Base-by-base conservation (phyloP, 2,113 vertebrate species). In the Theristicus caerulescens region DNA sequence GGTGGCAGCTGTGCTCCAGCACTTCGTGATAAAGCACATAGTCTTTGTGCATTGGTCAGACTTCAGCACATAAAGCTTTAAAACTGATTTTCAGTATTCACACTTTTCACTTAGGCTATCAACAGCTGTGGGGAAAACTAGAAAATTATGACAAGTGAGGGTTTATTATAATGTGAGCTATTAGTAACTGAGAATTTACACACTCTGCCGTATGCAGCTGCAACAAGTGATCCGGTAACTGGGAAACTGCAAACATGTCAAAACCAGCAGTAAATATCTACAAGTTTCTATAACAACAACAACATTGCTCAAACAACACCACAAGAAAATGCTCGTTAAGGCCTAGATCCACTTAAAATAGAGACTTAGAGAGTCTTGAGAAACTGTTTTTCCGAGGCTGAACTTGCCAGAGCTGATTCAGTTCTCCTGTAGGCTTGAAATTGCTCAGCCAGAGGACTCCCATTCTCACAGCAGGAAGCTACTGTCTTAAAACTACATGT, bases 221-320 rank as follows among this genome's bases (percentile, higher is more conserved):
- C 76, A 92, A 13, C 0, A 9, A 91, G n/a, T 2, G 8, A 27
- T 93, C 42, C 69, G 42, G 27, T 71, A 55, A 71, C 44, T 27
- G n/a, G 20, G 82, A 86, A 84, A 89, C 76, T 76, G 47, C 80
- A 91, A 93, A 59, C 89, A 62, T 66, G 57, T 84, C 58, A 87
- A 80, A 93, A 6, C 16, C 31, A 73, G 69, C 86, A 84, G 55
- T 70, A 93, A 91, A 82, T 91, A 85, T 22, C 73, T 49, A 4
- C 31, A 78, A n/a, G 77, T 96, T 96, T 89, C 88, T 93, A 32
- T 94, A 94, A 88, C 72, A 84, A 64, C 86, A 79, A 31, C 44
- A 77, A 51, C 49, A 73, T 20, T 55, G 18, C 32, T 89, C 25
- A 64, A 92, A 52, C 49, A 82, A 3, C 49, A 62, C 36, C 22